Evolutionary conservation across 2,888 invertebrate species (phyloP).

Genomic region (Synergus japonicus): DNA sequence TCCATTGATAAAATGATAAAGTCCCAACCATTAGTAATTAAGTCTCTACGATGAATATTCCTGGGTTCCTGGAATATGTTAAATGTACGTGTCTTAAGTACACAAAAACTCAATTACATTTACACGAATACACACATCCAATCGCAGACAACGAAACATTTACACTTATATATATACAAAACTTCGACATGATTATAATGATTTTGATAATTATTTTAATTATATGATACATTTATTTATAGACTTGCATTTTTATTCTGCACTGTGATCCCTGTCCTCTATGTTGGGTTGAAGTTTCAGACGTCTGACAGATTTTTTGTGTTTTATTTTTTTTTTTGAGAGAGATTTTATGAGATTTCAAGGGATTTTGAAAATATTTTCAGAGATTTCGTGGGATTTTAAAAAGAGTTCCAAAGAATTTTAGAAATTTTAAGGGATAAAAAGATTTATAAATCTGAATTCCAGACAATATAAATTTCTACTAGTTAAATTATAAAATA

Average conservation of each 20-base stretch:
- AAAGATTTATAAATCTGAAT: no score
- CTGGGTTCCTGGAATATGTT: slow-evolving; percentile 69
- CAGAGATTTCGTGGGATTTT: no score
- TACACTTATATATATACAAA: slow-evolving; percentile 50
- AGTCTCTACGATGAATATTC: slow-evolving; percentile 65
- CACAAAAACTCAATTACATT: slow-evolving; percentile 51
- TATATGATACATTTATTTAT: slow-evolving; percentile 75
- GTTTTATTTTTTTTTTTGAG: no score
- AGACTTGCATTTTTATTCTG: slow-evolving; percentile 46
- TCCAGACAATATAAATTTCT: no score
- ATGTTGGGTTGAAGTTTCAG: no score
- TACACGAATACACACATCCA: slow-evolving; percentile 51
- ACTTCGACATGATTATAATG: slow-evolving; percentile 63
- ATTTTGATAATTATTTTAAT: slow-evolving; percentile 73
- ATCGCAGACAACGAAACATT: slow-evolving; percentile 46
- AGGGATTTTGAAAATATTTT: no score
- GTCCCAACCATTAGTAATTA: slow-evolving; percentile 52
- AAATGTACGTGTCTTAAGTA: slow-evolving; percentile 75
- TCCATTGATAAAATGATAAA: slow-evolving; percentile 50
- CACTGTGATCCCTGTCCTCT: background rate
- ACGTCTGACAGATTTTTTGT: no score
- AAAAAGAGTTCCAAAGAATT: no score
- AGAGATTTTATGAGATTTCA: no score
- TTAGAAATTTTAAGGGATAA: no score
- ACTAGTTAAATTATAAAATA: background rate